A percentile compares a stretch with the other conserved stretches of the same genome.
Conservation (phyloP, 2,797 vertebrate species). For the Scleropages formosus region DNA sequence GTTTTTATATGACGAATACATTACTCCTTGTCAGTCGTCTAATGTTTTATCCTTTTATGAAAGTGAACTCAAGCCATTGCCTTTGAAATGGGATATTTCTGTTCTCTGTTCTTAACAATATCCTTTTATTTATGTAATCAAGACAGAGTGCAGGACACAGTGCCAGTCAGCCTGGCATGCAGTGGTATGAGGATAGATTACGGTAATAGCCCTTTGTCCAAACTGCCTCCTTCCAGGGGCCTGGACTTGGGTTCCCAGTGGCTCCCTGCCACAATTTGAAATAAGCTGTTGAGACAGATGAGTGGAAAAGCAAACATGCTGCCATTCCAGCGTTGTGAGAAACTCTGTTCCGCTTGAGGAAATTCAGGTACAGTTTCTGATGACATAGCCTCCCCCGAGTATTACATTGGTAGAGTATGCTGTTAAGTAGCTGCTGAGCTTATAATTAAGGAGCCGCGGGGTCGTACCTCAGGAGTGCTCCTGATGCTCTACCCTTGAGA, state of each 20-base stretch:
- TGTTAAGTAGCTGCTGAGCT: too few relatives aligned
- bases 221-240: background rate
- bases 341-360: constrained; percentile 2
- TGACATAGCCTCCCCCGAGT: background rate
- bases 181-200: background rate
- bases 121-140: background rate
- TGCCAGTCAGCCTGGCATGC: constrained; percentile 6
- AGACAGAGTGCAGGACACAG: background rate
- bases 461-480: too few relatives aligned
- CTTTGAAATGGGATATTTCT: background rate
- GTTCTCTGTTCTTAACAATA: background rate
- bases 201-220: background rate
- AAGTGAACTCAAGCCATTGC: background rate
- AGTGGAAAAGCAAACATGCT: background rate
- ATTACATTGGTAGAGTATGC: too few relatives aligned
- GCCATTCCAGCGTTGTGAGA: background rate
- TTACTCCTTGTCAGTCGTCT: background rate
- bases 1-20: background rate
- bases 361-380: background rate
- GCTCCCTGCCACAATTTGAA: background rate
- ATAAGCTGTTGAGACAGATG: background rate
- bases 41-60: background rate
- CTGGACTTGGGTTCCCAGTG: background rate
- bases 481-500: too few relatives aligned
- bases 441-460: too few relatives aligned